Conservation (phyloP, 2,888 invertebrate genomes). For the Cephus pygmeus region DNA sequence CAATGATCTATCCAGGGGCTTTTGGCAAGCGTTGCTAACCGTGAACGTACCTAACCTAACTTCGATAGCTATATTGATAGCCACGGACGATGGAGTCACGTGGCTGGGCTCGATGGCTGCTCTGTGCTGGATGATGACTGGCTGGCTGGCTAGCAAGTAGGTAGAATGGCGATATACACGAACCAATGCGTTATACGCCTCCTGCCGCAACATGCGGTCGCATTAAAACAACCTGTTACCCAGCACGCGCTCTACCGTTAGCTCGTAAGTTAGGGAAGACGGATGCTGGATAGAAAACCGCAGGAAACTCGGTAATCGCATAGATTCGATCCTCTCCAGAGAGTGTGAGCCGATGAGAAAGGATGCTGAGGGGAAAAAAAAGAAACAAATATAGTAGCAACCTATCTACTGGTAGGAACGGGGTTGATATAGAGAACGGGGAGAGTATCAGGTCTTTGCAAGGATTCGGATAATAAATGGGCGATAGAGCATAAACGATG, state of each 20-base stretch:
- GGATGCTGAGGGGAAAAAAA: background rate
- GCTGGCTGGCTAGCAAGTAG: background rate
- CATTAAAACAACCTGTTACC: slow-evolving; percentile 53
- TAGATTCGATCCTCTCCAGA: background rate
- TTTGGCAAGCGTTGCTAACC: background rate
- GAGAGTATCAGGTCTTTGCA: background rate
- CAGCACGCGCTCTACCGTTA: slow-evolving; percentile 18
- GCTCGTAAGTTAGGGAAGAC: slow-evolving; percentile 1
- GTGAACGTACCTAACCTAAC: background rate
- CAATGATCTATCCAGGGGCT: background rate
- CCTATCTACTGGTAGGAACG: background rate
- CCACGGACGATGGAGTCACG: background rate
- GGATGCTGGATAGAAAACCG: background rate
- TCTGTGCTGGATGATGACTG: background rate
- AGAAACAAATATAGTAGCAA: background rate
- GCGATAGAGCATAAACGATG: slow-evolving; percentile 1
- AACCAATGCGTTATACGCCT: slow-evolving; percentile 6
- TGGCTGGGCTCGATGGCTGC: background rate
- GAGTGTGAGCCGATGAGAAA: background rate
- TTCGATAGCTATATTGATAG: background rate
- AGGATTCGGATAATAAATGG: background rate
- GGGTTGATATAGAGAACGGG: slow-evolving; percentile 21
- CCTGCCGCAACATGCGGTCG: slow-evolving; percentile 33
- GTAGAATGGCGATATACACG: slow-evolving; percentile 3
- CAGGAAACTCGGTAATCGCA: background rate